Conservation (phyloP, 2,797 vertebrate genomes). For the Onychomys torridus region DNA sequence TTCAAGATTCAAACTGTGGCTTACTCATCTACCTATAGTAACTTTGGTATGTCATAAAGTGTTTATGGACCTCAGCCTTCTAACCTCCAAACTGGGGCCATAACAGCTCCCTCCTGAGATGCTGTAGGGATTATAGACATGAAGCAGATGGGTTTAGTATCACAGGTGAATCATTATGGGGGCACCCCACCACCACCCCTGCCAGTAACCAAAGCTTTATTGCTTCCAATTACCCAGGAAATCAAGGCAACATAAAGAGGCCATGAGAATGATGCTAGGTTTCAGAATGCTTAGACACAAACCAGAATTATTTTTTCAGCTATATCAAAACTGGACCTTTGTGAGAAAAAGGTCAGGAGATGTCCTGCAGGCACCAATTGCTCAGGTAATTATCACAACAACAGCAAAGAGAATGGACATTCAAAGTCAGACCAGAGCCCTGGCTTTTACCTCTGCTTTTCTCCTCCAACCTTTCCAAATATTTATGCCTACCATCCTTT, state of each 20-base stretch:
- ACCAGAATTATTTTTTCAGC: neutral
- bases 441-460: slow-evolving; percentile 32
- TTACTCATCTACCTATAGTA: neutral
- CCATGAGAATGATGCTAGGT: neutral
- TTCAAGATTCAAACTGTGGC: neutral
- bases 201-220: neutral
- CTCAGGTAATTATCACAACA: slow-evolving; percentile 4
- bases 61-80: neutral
- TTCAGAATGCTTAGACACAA: slow-evolving; percentile 11
- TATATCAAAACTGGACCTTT: slow-evolving; percentile 6
- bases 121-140: neutral
- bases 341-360: neutral
- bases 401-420: neutral
- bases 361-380: neutral
- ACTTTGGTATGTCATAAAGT: neutral
- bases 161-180: fast-evolving
- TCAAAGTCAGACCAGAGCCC: slow-evolving; percentile 11
- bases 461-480: slow-evolving; percentile 15
- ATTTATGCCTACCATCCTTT: slow-evolving; percentile 48
- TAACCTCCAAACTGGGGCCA: neutral
- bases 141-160: fast-evolving
- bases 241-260: neutral
- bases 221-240: neutral
- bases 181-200: too few species aligned
- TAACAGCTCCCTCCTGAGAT: neutral